Evolutionary conservation across 2,888 invertebrate species (phyloP).

Genomic region (Caenorhabditis parvicauda): DNA sequence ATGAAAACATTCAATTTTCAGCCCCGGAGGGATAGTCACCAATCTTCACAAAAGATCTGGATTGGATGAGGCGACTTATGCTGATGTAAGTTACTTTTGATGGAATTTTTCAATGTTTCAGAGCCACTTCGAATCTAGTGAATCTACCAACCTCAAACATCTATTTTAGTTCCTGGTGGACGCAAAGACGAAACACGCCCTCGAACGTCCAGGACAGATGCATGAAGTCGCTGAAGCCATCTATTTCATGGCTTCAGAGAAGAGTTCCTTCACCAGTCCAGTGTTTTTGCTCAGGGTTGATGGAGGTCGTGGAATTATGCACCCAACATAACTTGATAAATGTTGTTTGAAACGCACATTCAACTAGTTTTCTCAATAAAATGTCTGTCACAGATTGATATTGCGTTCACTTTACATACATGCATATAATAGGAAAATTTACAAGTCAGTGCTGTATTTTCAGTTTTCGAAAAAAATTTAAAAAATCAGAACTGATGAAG

Average conservation of each 20-base stretch:
- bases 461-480: too few species aligned
- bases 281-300: slow-evolving; percentile 84
- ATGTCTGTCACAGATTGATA: too few species aligned
- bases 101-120: not conserved
- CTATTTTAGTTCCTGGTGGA: slow-evolving; percentile 75
- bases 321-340: slow-evolving; percentile 46
- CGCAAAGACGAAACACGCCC: slow-evolving; percentile 82
- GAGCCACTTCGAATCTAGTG: too few species aligned
- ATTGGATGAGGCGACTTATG: slow-evolving; percentile 78
- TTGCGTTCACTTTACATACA: too few species aligned
- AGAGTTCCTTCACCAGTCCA: slow-evolving; percentile 83
- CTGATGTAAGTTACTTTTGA: slow-evolving; percentile 66
- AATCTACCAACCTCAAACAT: too few species aligned
- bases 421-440: too few species aligned
- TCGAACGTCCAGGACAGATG: slow-evolving; percentile 65
- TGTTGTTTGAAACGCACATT: too few species aligned
- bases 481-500: too few species aligned
- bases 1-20: too few species aligned
- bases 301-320: slow-evolving; percentile 73
- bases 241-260: slow-evolving; percentile 84
- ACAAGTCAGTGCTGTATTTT: too few species aligned
- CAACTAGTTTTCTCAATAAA: too few species aligned
- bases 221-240: slow-evolving; percentile 73
- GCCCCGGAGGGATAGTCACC: slow-evolving; percentile 87
- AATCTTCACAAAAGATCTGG: slow-evolving; percentile 84